Conservation (phyloP, 2,888 invertebrate species). For the Poecilobothrus nobilitatus region DNA sequence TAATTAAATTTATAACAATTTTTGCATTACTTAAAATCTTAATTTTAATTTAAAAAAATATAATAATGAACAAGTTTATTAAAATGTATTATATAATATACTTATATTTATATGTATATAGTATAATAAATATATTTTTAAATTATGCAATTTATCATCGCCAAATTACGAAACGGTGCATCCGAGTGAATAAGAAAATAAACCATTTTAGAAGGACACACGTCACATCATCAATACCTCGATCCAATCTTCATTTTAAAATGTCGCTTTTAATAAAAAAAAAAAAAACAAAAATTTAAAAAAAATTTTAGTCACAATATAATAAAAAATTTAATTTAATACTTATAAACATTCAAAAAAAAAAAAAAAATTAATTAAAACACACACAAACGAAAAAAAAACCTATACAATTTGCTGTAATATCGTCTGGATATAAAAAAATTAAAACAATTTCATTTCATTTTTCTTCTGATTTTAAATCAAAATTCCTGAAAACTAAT, state of each 20-base stretch:
- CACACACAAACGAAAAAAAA: not conserved
- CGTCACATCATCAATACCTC: too few relatives aligned
- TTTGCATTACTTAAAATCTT: too few relatives aligned
- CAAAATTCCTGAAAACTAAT: not conserved
- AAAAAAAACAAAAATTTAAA: conserved; percentile 22
- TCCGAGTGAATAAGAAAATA: too few relatives aligned
- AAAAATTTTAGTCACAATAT: conserved; percentile 13
- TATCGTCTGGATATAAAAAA: conserved; percentile 10
- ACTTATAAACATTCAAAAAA: not conserved
- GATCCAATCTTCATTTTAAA: not conserved
- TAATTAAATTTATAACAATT: too few relatives aligned
- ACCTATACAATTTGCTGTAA: conserved; percentile 13
- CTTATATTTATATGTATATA: too few relatives aligned
- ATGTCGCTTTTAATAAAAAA: conserved; percentile 23
- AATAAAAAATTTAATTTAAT: conserved; percentile 12
- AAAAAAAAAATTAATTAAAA: not conserved
- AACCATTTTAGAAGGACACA: too few relatives aligned
- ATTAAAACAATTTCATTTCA: conserved; percentile 7
- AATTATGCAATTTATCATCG: too few relatives aligned
- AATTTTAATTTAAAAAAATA: too few relatives aligned
- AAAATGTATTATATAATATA: too few relatives aligned
- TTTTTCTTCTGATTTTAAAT: conserved; percentile 13
- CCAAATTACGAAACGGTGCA: too few relatives aligned
- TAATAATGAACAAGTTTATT: too few relatives aligned
- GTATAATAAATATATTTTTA: too few relatives aligned